Conservation (phyloP, 2,797 vertebrate genomes). For the Simalia tracyae region DNA sequence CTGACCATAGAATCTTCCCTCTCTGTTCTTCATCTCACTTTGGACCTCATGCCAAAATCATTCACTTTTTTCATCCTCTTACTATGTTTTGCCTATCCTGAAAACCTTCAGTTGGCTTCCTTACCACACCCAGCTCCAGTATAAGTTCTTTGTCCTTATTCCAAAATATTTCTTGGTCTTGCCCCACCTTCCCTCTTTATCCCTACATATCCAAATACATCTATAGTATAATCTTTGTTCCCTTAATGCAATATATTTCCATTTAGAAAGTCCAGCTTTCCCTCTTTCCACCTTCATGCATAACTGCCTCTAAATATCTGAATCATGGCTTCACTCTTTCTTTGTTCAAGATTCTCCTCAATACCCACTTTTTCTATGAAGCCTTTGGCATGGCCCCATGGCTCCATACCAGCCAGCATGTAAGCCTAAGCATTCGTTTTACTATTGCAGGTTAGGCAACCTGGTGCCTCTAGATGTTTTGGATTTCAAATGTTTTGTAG, state of each 20-base stretch:
- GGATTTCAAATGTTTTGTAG: background rate
- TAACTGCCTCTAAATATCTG: background rate
- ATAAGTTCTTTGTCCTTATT: background rate
- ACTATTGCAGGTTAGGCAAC: background rate
- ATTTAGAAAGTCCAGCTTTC: background rate
- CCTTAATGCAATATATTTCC: background rate
- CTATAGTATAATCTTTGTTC: background rate
- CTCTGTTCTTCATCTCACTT: too few relatives aligned
- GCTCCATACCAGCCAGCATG: background rate
- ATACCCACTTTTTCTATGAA: background rate
- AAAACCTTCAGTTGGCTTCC: background rate
- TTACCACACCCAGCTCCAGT: background rate
- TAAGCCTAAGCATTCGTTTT: background rate
- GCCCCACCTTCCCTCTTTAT: background rate
- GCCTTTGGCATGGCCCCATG: background rate
- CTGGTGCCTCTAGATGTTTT: background rate
- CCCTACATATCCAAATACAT: background rate
- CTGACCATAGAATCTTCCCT: too few relatives aligned
- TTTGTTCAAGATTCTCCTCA: background rate
- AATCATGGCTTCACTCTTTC: background rate
- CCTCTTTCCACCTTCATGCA: background rate
- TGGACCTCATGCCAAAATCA: too few relatives aligned
- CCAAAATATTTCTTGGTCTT: background rate
- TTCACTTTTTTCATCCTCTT: background rate
- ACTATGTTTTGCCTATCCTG: background rate